A percentile compares a stretch with the other conserved stretches of the same genome.
phyloP scores from a whole-genome alignment of 2,797 vertebrate species.

The Poecile montanus region DNA sequence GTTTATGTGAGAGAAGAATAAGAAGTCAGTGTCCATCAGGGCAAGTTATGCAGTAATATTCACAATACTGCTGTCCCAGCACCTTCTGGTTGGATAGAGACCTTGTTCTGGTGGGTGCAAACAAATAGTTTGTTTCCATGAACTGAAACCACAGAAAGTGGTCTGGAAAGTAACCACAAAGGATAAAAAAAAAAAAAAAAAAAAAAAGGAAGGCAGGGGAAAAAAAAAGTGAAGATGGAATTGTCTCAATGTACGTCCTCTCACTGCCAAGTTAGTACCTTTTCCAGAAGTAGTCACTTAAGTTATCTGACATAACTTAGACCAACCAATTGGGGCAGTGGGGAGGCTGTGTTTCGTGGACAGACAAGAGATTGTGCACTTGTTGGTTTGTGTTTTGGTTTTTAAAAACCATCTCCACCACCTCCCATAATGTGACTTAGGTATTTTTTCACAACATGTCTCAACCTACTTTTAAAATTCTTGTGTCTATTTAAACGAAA shows the following conservation, averaged over 20 bases:
- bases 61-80: not conserved
- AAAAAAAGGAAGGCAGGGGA: fast-evolving
- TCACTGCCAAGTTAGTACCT: not conserved
- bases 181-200: not conserved
- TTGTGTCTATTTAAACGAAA: not conserved
- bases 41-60: not conserved
- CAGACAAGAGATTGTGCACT: not conserved
- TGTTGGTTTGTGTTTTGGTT: not conserved
- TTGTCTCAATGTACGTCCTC: not conserved
- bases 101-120: not conserved
- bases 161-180: not conserved
- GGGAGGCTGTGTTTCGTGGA: not conserved
- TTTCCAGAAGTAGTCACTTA: not conserved
- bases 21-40: not conserved
- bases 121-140: not conserved
- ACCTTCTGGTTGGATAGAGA: constrained; percentile 27
- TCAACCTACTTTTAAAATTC: not conserved
- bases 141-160: constrained; percentile 7
- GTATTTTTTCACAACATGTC: not conserved
- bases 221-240: not conserved
- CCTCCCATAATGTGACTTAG: not conserved
- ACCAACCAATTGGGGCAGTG: not conserved
- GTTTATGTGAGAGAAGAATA: not conserved
- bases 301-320: not conserved
- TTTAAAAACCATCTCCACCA: not conserved